Base-by-base conservation (phyloP, 2,113 vertebrate species). In the Pholis gunnellus region DNA sequence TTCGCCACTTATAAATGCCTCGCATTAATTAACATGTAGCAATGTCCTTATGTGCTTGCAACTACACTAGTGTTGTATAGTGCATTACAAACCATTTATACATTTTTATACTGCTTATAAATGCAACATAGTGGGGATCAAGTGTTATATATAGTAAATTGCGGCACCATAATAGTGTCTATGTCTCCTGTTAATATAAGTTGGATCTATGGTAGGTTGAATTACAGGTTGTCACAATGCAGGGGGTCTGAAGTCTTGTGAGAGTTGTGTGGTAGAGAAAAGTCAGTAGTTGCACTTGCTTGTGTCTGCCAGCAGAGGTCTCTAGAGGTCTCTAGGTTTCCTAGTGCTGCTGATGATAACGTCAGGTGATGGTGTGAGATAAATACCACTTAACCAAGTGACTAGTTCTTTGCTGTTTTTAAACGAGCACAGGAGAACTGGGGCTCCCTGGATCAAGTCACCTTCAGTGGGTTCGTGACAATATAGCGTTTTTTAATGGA, bases 261-360 rank as follows among this genome's bases (percentile, higher is more conserved):
- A 48, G 13, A 44, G 15, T 65, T 65, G 2, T 25, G 1, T 7
- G 18, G 65, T 42, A 14, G 63, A 66, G 6, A 66, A 22, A 52
- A 2, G 9, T 25, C 3, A 29, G 25, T 25, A 22, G 31, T 18
- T 78, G 50, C 17, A 34, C 17, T 73, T 73, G 22, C 18, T n/a
- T 0, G 14, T 56, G 6, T 5, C 20, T 7, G 9, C 72, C 82
- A 87, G 3, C 60, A 85, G 88, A 83, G 77, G 86, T 38, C 82
- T 34, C 17, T 27, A 48, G 8, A 85, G 57, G 0, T 66, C 54
- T n/a, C 2, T 4, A 11, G 0, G 11, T 54, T 15, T 50, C 0
- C 52, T 6, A 11, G 36, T 10, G 29, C 29, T 63, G 42, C 20
- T 46, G 25, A 10, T 15, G 10, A 2, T 25, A 15, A 38, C 20